A percentile compares a stretch with the other conserved stretches of the same genome.
Evolutionary conservation across 2,797 vertebrate genomes (phyloP).

Genomic region (Rhinichthys osculus): DNA sequence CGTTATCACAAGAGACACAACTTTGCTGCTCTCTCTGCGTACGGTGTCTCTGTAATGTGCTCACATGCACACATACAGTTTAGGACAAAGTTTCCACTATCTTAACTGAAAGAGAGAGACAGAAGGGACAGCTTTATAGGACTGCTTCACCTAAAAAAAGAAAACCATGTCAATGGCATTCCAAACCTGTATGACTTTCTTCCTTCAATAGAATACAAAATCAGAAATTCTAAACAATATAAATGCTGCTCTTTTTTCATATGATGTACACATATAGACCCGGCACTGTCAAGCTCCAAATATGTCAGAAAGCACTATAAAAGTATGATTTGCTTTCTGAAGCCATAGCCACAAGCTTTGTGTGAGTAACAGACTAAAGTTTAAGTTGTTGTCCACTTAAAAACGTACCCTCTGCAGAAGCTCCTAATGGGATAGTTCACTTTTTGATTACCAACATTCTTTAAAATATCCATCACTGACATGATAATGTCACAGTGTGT

Average conservation of each 20-base stretch:
- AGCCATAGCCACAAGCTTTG: background rate
- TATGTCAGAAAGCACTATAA: background rate
- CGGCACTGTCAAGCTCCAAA: background rate
- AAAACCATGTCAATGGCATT: background rate
- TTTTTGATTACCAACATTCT: too few species aligned
- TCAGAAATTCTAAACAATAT: background rate
- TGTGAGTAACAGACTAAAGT: background rate
- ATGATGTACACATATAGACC: background rate
- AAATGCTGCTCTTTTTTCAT: background rate
- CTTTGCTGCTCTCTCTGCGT: conserved; percentile 54
- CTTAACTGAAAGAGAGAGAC: background rate
- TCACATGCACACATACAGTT: conserved; percentile 34
- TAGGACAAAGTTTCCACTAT: background rate
- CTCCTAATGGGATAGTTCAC: too few species aligned
- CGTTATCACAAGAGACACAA: conserved; percentile 77
- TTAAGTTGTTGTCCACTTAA: background rate
- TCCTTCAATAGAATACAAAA: background rate
- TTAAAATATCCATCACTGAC: background rate
- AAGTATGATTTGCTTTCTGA: background rate
- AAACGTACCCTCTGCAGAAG: background rate
- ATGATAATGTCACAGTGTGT: background rate
- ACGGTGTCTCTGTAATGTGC: conserved; percentile 49
- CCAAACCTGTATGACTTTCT: background rate
- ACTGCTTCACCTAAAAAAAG: background rate
- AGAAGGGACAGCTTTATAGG: background rate